Conservation (phyloP, 2,888 invertebrate genomes). For the Teleiodes luculella region DNA sequence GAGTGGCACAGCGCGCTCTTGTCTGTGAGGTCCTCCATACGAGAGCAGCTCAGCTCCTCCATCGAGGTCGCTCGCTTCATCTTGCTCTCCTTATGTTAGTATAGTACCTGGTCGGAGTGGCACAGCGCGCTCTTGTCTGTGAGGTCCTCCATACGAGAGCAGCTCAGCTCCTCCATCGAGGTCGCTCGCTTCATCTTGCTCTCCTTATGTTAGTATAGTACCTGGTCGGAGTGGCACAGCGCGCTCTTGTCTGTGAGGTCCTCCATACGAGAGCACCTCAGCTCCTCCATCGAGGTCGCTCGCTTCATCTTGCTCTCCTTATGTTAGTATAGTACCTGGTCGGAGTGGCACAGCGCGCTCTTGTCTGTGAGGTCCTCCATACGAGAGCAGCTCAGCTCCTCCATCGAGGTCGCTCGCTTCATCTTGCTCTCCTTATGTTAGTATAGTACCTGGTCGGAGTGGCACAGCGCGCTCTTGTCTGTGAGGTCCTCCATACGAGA, state of each 20-base stretch:
- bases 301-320: conserved; percentile 78
- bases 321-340: conserved; percentile 41
- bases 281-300: conserved; percentile 89
- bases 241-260: conserved; percentile 78
- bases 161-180: conserved; percentile 89
- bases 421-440: conserved; percentile 64
- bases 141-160: conserved; percentile 85
- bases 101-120: conserved; percentile 21
- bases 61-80: conserved; percentile 87
- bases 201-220: conserved; percentile 55
- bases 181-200: conserved; percentile 82
- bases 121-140: conserved; percentile 59
- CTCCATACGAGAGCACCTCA: conserved; percentile 86
- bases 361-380: conserved; percentile 83
- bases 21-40: conserved; percentile 84
- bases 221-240: conserved; percentile 18
- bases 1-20: conserved; percentile 31
- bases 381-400: conserved; percentile 88
- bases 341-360: conserved; percentile 21
- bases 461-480: conserved; percentile 41
- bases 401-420: conserved; percentile 87
- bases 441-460: conserved; percentile 24
- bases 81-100: conserved; percentile 60
- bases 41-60: conserved; percentile 88
- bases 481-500: conserved; percentile 86